Percentiles rank a stretch among this genome's conserved stretches.
Conservation (phyloP, 2,888 invertebrate genomes). For the Carterocephalus palaemon region DNA sequence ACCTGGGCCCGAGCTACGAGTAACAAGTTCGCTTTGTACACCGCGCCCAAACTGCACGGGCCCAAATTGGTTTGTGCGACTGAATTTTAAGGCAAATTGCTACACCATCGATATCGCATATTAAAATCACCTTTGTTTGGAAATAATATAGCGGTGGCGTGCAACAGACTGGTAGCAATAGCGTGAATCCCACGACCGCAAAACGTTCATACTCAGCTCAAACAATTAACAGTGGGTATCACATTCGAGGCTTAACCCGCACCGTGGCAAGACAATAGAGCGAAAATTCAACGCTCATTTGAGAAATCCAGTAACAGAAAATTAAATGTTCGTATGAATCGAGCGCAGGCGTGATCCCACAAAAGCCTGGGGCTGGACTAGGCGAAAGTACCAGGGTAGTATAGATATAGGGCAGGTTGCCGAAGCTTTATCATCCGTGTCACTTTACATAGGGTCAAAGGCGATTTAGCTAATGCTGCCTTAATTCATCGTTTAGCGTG, state of each 20-base stretch:
- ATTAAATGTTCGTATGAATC: constrained; percentile 76
- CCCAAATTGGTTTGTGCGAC: constrained; percentile 6
- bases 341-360: constrained; percentile 60
- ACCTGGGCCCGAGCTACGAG: constrained; percentile 3
- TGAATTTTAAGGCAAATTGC: constrained; percentile 39
- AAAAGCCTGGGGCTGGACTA: constrained; percentile 62
- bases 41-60: constrained; percentile 1
- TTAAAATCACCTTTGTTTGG: constrained; percentile 47
- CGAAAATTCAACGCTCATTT: constrained; percentile 63
- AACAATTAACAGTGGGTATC: constrained; percentile 71
- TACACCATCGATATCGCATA: constrained; percentile 29
- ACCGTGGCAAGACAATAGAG: constrained; percentile 65
- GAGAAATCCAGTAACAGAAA: constrained; percentile 69
- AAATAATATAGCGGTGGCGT: constrained; percentile 60
- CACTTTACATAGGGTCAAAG: constrained; percentile 64
- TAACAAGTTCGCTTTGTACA: constrained; percentile 2
- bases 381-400: constrained; percentile 61
- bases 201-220: constrained; percentile 67
- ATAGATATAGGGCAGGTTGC: constrained; percentile 61
- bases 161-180: constrained; percentile 65
- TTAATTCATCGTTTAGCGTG: constrained; percentile 65
- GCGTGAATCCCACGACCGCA: constrained; percentile 62
- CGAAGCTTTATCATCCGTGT: constrained; percentile 58
- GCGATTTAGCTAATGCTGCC: constrained; percentile 60
- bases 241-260: constrained; percentile 65